phyloP scores from a whole-genome alignment of 1,140 invertebrate genomes.

The Drosophila nasuta region DNA sequence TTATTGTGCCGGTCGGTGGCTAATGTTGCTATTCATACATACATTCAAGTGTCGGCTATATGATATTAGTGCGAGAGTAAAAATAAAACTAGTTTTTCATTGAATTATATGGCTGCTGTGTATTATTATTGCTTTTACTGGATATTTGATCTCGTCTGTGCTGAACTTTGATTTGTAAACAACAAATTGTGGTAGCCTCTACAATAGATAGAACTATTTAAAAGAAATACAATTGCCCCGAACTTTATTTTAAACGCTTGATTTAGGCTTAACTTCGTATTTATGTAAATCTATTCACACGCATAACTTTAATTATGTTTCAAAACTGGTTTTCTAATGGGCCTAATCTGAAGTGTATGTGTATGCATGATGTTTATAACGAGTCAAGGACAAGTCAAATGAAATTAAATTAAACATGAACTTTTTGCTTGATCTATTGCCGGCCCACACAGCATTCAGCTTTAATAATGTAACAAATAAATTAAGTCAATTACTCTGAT shows the following conservation, averaged over 20 bases:
- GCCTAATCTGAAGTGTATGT: constrained; percentile 7
- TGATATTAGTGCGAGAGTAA: constrained; percentile 49
- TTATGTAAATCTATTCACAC: background rate
- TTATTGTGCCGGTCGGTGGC: constrained; percentile 60
- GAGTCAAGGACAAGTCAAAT: constrained; percentile 41
- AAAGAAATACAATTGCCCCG: background rate
- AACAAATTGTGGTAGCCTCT: background rate
- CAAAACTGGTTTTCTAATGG: constrained; percentile 35
- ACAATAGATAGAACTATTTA: background rate
- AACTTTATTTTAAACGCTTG: background rate
- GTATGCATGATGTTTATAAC: background rate
- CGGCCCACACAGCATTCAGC: constrained; percentile 15
- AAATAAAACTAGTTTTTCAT: constrained; percentile 71
- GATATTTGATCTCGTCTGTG: constrained; percentile 33
- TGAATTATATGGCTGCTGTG: constrained; percentile 47
- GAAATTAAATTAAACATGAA: constrained; percentile 66
- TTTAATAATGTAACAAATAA: constrained; percentile 47
- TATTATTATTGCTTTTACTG: constrained; percentile 36
- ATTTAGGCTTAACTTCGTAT: background rate
- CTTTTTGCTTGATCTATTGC: constrained; percentile 14
- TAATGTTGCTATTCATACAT: constrained; percentile 29
- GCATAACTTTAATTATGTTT: constrained; percentile 12
- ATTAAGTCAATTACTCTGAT: constrained; percentile 60
- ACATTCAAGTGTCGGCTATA: constrained; percentile 53
- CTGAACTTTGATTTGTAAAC: constrained; percentile 27